Percentiles rank a stretch among this genome's conserved stretches.
These are phyloP conservation scores for Globodera rostochiensis DNA, from an alignment of 1,140 invertebrate species.

Conservation along the genomic window DNA sequence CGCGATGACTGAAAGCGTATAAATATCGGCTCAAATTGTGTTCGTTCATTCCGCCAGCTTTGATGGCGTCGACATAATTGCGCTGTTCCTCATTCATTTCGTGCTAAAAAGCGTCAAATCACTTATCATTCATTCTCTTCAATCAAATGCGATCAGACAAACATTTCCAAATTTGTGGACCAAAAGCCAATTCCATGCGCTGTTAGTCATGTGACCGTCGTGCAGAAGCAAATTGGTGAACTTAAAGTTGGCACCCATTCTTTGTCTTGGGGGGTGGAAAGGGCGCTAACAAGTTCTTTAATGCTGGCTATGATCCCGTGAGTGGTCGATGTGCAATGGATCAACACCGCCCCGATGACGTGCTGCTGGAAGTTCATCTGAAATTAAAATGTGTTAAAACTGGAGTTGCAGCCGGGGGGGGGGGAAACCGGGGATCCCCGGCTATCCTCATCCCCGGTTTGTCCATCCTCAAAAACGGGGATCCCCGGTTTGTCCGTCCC, in stretches of 20 bases:
- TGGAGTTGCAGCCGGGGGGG: too few relatives aligned
- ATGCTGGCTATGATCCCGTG: constrained; percentile 81
- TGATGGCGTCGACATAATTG: constrained; percentile 78
- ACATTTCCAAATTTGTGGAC: constrained; percentile 81
- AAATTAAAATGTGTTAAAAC: constrained; percentile 38
- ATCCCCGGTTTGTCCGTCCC: too few relatives aligned
- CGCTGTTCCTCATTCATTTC: constrained; percentile 76
- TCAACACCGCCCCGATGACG: constrained; percentile 74
- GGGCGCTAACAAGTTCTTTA: constrained; percentile 72
- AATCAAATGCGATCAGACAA: background rate
- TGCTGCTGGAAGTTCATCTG: constrained; percentile 3
- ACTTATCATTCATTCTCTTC: background rate
- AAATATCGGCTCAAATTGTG: constrained; percentile 74
- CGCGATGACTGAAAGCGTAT: constrained; percentile 58
- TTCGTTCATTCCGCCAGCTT: constrained; percentile 76
- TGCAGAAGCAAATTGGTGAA: constrained; percentile 71
- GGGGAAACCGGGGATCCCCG: too few relatives aligned
- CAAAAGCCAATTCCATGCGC: constrained; percentile 80
- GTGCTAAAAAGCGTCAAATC: constrained; percentile 65
- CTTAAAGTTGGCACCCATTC: constrained; percentile 71
- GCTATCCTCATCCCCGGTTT: too few relatives aligned
- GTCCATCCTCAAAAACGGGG: too few relatives aligned
- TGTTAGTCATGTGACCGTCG: constrained; percentile 72
- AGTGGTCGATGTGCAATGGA: constrained; percentile 84
- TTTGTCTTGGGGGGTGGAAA: background rate